Percentiles rank a stretch among this genome's conserved stretches.
These are phyloP conservation scores for Coelopa frigida DNA, from an alignment of 1,140 invertebrate genomes.

Conservation along the genomic window DNA sequence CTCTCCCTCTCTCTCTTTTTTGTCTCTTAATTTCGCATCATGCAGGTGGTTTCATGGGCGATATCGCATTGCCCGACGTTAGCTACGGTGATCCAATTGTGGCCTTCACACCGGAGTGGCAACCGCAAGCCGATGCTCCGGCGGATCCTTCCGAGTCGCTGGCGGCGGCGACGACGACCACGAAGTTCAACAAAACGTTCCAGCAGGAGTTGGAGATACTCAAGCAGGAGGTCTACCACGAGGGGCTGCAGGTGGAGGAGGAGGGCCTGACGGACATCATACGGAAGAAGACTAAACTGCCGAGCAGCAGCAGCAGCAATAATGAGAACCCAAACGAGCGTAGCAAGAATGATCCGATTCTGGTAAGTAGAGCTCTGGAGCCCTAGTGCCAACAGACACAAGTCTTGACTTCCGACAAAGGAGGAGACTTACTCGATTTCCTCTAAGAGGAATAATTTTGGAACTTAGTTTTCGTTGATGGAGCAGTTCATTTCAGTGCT, in stretches of 20 bases:
- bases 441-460: too few relatives aligned
- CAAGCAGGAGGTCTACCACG: constrained; percentile 68
- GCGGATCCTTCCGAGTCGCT: background rate
- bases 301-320: constrained; percentile 32
- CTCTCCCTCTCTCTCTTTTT: background rate
- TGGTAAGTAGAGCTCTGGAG: constrained; percentile 16
- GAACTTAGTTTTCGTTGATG: too few relatives aligned
- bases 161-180: constrained; percentile 9
- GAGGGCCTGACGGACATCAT: constrained; percentile 66
- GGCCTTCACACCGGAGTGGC: constrained; percentile 24
- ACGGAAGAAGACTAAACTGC: constrained; percentile 58
- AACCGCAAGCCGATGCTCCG: constrained; percentile 28
- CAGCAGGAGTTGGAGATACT: constrained; percentile 67
- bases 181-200: constrained; percentile 56
- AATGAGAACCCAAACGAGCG: constrained; percentile 38
- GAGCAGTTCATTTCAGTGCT: too few relatives aligned
- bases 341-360: constrained; percentile 23
- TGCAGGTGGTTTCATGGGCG: constrained; percentile 68
- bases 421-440: too few relatives aligned
- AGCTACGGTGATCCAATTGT: constrained; percentile 24
- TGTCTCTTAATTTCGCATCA: too few relatives aligned
- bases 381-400: background rate
- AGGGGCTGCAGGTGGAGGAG: constrained; percentile 73
- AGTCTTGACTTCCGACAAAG: too few relatives aligned
- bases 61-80: constrained; percentile 70